A percentile compares a stretch with the other conserved stretches of the same genome.
Conservation (phyloP, 2,797 vertebrate genomes). For the Galagoides demidoff region DNA sequence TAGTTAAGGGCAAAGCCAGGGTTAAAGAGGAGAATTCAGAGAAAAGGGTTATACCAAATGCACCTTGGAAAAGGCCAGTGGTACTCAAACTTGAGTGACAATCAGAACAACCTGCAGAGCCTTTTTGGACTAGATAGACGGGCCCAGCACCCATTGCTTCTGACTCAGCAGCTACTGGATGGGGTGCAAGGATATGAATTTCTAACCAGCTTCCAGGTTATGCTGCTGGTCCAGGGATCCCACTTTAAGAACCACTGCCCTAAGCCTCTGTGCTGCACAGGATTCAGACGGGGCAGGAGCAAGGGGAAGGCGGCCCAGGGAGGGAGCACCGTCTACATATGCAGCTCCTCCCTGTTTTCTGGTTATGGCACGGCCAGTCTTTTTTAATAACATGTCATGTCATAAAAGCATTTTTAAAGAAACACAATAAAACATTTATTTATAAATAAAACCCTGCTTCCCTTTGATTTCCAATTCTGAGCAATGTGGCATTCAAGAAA, state of each 20-base stretch:
- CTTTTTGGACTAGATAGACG: rapidly evolving
- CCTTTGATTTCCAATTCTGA: not conserved
- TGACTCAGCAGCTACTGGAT: not conserved
- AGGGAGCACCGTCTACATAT: not conserved
- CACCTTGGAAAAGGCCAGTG: not conserved
- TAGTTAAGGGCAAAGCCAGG: not conserved
- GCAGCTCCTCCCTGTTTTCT: not conserved
- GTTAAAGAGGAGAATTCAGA: not conserved
- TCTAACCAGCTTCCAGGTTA: not conserved
- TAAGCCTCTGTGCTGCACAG: not conserved
- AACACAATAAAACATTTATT: not conserved
- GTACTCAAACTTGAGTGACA: not conserved
- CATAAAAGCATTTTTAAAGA: not conserved
- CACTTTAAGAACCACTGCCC: too few relatives aligned
- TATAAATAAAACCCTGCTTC: not conserved
- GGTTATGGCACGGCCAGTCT: not conserved
- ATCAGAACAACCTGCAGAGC: too few relatives aligned
- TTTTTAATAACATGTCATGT: not conserved
- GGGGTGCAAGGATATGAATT: not conserved
- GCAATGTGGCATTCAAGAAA: not conserved
- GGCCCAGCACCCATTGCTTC: not conserved
- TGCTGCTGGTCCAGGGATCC: not conserved
- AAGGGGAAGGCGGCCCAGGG: not conserved
- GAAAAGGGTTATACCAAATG: not conserved
- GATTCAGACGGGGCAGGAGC: not conserved